Base-by-base conservation (phyloP, 64 coral and sea anemone species). In the Dendrophyllia cribrosa region DNA sequence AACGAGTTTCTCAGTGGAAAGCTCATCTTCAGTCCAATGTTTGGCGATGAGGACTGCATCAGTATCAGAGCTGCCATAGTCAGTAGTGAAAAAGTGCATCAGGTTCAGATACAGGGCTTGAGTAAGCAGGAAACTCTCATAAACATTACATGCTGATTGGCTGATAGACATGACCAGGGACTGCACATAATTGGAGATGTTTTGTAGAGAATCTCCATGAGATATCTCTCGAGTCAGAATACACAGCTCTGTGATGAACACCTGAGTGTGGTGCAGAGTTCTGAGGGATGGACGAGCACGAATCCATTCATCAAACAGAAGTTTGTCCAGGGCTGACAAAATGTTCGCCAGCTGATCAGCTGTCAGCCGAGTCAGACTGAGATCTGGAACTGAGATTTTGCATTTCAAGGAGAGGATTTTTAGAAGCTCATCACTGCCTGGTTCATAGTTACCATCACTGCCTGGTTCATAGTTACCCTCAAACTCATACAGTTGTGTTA, bases 141-240 rank as follows among this genome's bases (percentile, higher is more conserved):
- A 70, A 70, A 70, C n/a, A 25, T 70, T 70, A 26, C 67, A 70
- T 70, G 67, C 67, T 70, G 67, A 70, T 70, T 70, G 67, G 67
- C 67, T 24, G 67, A 70, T 70, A 20, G 67, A 70, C 67, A 43
- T n/a, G 21, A 70, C 67, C 67, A 70, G 67, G 9, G 67, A 70
- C 67, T 70, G 67, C 67, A 70, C 67, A 70, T 70, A n/a, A 70
- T 70, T 70, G 19, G 22, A 70, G 9, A 20, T 70, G 67, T 20
- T 70, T 70, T 70, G 16, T 20, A 70, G 67, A 9, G 67, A 70
- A 34, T 21, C 9, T 5, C 22, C 9, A 9, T 70, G 16, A 70
- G n/a, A 26, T 70, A 21, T 70, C 67, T 70, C 67, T 8, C 9
- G 20, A 26, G 67, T 43, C 16, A 70, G 24, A 7, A 70, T 20